Conservation (phyloP, 1,140 invertebrate genomes). For the Eurosta solidaginis region DNA sequence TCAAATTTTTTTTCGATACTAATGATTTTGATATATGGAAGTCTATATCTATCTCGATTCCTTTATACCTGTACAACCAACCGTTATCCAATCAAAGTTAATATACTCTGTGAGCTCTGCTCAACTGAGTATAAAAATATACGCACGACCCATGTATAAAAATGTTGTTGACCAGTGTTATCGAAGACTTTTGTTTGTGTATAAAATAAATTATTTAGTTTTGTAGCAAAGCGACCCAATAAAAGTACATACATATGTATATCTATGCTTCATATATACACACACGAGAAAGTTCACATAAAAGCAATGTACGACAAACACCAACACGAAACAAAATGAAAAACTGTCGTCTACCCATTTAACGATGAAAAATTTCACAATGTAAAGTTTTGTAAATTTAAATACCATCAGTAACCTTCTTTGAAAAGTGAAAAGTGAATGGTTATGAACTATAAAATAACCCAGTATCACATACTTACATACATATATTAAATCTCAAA, state of each 20-base stretch:
- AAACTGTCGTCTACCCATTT: neutral
- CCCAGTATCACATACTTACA: too few species aligned
- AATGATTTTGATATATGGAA: too few species aligned
- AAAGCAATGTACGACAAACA: neutral
- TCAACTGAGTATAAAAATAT: too few species aligned
- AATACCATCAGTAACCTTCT: conserved; percentile 7
- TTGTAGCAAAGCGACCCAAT: neutral
- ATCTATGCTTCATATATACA: neutral
- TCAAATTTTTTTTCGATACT: too few species aligned
- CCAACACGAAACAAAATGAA: neutral
- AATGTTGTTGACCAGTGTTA: too few species aligned
- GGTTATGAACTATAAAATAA: conserved; percentile 3
- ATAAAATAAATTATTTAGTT: conserved; percentile 22
- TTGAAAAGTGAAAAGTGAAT: conserved; percentile 12
- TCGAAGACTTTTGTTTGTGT: conserved; percentile 9
- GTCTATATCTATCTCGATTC: too few species aligned
- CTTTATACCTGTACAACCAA: too few species aligned
- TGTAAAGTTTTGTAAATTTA: neutral
- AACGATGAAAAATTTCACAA: neutral
- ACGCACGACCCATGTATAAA: too few species aligned
- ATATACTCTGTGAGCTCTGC: too few species aligned
- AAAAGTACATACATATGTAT: neutral
- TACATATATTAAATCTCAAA: conserved; percentile 19
- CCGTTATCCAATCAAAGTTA: too few species aligned
- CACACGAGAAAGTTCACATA: neutral